phyloP scores from a whole-genome alignment of 1,140 invertebrate genomes.

The Drosophila miranda region DNA sequence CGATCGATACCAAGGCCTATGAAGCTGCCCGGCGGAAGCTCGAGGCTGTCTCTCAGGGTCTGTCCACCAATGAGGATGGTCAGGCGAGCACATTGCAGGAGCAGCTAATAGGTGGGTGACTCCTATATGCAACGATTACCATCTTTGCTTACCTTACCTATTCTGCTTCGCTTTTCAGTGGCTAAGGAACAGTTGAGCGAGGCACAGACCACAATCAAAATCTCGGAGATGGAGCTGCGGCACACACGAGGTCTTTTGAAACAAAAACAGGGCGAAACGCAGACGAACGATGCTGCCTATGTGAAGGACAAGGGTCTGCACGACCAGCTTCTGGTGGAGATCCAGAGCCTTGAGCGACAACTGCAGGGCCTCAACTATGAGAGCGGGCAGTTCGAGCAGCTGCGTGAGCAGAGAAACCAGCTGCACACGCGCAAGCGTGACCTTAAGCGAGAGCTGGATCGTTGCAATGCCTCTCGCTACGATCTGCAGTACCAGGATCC shows the following conservation, averaged over 20 bases:
- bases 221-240: constrained; percentile 89
- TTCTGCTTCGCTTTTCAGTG: constrained; percentile 82
- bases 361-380: constrained; percentile 85
- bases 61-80: constrained; percentile 91
- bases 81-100: constrained; percentile 93
- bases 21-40: constrained; percentile 89
- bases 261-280: constrained; percentile 87
- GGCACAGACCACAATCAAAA: constrained; percentile 91
- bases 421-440: constrained; percentile 84
- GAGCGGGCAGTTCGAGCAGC: constrained; percentile 85
- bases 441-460: constrained; percentile 54
- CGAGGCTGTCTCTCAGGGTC: constrained; percentile 92
- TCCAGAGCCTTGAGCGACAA: constrained; percentile 81
- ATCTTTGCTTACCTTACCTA: neutral
- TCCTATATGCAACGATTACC: neutral
- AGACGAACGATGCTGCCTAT: constrained; percentile 88
- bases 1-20: constrained; percentile 87
- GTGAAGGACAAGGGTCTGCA: constrained; percentile 87
- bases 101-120: constrained; percentile 89
- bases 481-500: constrained; percentile 91
- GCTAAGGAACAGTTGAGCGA: constrained; percentile 89
- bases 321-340: constrained; percentile 85
- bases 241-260: constrained; percentile 88
- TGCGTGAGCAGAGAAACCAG: constrained; percentile 83
- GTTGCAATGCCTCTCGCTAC: constrained; percentile 83